Evolutionary conservation across 2,888 invertebrate species (phyloP), one percentile per base, ranked within the genome.

Genomic region (Leucozona laternaria): DNA sequence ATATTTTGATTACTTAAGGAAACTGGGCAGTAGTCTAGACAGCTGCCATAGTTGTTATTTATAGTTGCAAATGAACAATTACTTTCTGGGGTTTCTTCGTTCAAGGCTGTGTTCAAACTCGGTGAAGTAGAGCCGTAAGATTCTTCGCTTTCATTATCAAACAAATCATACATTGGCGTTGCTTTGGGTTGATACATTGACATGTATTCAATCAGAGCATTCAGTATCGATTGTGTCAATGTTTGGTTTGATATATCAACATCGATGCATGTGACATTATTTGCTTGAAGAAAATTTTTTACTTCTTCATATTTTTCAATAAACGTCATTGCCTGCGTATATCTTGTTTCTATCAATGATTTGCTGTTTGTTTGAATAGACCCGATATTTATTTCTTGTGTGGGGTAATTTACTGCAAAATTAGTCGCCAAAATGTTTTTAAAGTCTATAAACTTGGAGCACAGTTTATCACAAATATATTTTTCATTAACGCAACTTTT

Each of bases 21-120:
- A 40, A 95, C 93, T 0, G 96, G 95, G 89, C 96, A 96, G 89
- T 94, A 95, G 88, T 93, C 89, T 84, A 92, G 92, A 2, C 94
- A 94, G 90, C 94, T 94, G n/a, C 95, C 94, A 70, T 50, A 81
- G 7, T 77, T 94, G n/a, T 95, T 94, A 57, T 34, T 66, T 11
- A 31, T 25, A 17, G 7, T n/a, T 17, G 2, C 2, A 28, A 62
- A n/a, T 15, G 37, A 25, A 22, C 43, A 4, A 7, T 75, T 15
- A 53, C 15, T 50, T 57, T 25, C 22, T 2, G 34, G 4, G n/a
- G 2, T n/a, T 15, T 64, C 48, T 43, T 73, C 55, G 13, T 17
- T 48, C 0, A 45, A 57, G n/a, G 1, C 1, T 6, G 3, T 4
- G 28, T 83, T 17, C 5, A 31, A 60, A 17, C 28, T 37, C 11